A percentile compares a stretch with the other conserved stretches of the same genome.
Conservation (phyloP, 2,888 invertebrate species). For the Alsophila aescularia region DNA sequence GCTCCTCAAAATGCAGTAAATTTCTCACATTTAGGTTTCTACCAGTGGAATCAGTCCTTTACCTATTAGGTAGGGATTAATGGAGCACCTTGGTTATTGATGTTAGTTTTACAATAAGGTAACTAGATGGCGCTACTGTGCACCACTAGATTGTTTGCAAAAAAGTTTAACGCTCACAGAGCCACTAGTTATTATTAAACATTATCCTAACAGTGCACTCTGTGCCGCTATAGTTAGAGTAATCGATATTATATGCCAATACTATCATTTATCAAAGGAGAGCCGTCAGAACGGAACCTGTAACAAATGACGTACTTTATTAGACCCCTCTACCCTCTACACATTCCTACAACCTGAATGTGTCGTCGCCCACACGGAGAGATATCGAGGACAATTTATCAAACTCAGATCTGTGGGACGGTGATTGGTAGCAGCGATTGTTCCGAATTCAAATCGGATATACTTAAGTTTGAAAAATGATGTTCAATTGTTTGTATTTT, state of each 20-base stretch:
- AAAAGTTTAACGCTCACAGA: too few relatives aligned
- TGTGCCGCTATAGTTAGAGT: conserved; percentile 12
- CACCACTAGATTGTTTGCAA: too few relatives aligned
- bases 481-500: conserved; percentile 1
- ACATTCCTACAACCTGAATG: conserved; percentile 29
- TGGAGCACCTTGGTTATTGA: too few relatives aligned
- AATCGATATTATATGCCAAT: conserved; percentile 49
- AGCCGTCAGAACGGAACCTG: conserved; percentile 42
- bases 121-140: too few relatives aligned
- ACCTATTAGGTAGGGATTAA: too few relatives aligned
- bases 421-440: conserved; percentile 31
- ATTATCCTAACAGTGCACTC: too few relatives aligned
- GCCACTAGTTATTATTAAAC: too few relatives aligned
- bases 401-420: conserved; percentile 23
- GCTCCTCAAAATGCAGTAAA: too few relatives aligned
- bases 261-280: conserved; percentile 34
- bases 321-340: conserved; percentile 42
- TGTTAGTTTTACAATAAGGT: too few relatives aligned
- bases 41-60: too few relatives aligned
- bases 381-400: conserved; percentile 43
- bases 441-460: conserved; percentile 27
- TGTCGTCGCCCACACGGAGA: conserved; percentile 38
- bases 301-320: conserved; percentile 54
- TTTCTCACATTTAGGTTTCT: too few relatives aligned
- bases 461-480: conserved; percentile 15